These are phyloP conservation scores for Hydrozoanthus tunicans DNA, from an alignment of 64 coral and sea anemone genomes.

Conservation along the genomic window DNA sequence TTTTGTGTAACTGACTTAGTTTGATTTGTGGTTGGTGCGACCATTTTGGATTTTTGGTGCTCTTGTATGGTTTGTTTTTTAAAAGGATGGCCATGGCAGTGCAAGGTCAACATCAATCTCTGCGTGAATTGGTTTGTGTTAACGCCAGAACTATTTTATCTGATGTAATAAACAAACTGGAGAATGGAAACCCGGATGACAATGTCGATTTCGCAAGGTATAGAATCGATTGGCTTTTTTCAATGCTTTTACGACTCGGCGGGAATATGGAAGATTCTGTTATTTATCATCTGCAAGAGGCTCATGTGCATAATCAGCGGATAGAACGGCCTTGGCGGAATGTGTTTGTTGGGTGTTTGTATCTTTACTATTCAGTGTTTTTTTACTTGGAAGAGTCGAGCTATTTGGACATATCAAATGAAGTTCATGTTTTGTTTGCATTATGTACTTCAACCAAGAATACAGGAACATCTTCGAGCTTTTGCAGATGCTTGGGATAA, in stretches of 20 bases:
- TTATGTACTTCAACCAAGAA: conserved; percentile 6
- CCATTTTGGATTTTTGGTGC: too few relatives aligned
- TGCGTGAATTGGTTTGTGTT: too few relatives aligned
- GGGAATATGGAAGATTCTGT: conserved; percentile 46
- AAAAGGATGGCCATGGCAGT: too few relatives aligned
- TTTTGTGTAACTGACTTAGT: too few relatives aligned
- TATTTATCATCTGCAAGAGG: conserved; percentile 56
- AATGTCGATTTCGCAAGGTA: conserved; percentile 45
- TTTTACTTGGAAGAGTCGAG: conserved; percentile 15
- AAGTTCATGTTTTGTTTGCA: neutral
- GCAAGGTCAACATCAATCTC: too few relatives aligned
- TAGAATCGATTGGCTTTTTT: conserved; percentile 64
- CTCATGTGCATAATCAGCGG: conserved; percentile 7
- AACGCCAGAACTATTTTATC: too few relatives aligned
- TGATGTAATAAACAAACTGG: too few relatives aligned
- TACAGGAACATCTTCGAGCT: neutral
- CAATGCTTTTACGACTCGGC: conserved; percentile 45
- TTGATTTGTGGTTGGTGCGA: too few relatives aligned
- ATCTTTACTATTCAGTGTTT: conserved; percentile 40
- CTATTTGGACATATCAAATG: conserved; percentile 15
- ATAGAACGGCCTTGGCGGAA: neutral
- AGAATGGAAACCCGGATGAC: too few relatives aligned
- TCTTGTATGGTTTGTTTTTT: too few relatives aligned
- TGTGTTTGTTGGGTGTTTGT: conserved; percentile 17
- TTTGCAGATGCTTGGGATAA: neutral